Evolutionary conservation across 2,113 vertebrate genomes (phyloP).

Genomic region (Pycnonotus jocosus): DNA sequence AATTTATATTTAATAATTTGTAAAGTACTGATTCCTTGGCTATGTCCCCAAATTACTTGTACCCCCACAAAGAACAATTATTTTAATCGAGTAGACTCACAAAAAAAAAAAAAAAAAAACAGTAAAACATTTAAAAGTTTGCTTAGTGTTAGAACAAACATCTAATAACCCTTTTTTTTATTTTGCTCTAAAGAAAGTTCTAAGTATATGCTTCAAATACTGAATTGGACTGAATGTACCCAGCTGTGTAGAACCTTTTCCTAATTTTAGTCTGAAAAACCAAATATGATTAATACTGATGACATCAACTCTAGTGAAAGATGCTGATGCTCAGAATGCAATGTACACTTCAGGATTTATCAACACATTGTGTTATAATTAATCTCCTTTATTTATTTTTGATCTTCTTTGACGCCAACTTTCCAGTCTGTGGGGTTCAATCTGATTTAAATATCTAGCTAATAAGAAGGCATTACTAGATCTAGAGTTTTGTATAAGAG

Average conservation of each 20-base stretch:
- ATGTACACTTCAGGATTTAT: neutral
- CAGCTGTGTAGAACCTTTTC: neutral
- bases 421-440: neutral
- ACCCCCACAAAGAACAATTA: neutral
- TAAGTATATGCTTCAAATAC: neutral
- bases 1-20: neutral
- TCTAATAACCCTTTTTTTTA: neutral
- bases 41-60: neutral
- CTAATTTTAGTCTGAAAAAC: neutral
- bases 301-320: neutral
- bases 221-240: neutral
- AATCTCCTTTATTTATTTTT: neutral
- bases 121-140: neutral
- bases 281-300: neutral
- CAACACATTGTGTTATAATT: rapidly evolving
- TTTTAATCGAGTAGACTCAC: neutral
- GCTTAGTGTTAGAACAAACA: neutral
- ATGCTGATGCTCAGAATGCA: neutral
- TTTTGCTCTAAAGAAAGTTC: neutral
- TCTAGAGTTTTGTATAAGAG: neutral
- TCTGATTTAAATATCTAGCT: neutral
- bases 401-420: neutral
- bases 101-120: neutral
- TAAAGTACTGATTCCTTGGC: neutral
- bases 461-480: neutral